A percentile compares a stretch with the other conserved stretches of the same genome.
These are phyloP conservation scores for Lamellibrachia columna DNA, from an alignment of 2,888 invertebrate genomes.

Conservation along the genomic window DNA sequence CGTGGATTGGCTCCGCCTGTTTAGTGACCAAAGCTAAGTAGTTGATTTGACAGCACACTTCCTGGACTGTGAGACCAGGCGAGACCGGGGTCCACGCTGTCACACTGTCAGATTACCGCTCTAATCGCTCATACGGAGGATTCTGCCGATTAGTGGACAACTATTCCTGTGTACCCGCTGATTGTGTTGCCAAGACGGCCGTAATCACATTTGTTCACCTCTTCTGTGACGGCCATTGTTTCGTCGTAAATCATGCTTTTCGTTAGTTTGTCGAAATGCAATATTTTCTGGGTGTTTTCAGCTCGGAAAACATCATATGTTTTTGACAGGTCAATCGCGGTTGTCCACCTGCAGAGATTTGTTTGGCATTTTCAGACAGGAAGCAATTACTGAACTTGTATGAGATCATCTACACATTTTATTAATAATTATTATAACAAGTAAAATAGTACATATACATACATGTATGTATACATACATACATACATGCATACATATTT, in stretches of 20 bases:
- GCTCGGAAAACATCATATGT: neutral
- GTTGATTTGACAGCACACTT: conserved; percentile 3
- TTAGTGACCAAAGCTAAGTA: neutral
- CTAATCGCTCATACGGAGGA: conserved; percentile 16
- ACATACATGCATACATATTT: conserved; percentile 17
- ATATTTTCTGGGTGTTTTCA: conserved; percentile 6
- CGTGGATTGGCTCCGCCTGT: neutral
- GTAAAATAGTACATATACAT: neutral
- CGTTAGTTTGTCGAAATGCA: neutral
- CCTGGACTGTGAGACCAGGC: neutral
- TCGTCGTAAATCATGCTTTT: neutral
- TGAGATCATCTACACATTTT: neutral
- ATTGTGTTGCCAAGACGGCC: neutral
- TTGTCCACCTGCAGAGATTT: neutral
- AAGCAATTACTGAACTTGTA: neutral
- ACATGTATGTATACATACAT: neutral
- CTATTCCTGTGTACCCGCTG: conserved; percentile 1
- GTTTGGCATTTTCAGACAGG: neutral
- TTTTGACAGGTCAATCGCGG: neutral
- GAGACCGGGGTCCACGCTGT: neutral
- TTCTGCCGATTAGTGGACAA: neutral
- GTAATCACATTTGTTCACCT: neutral
- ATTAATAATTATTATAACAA: neutral
- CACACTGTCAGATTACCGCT: neutral
- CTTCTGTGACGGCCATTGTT: neutral